Percentiles rank a stretch among this genome's conserved stretches.
phyloP scores from a whole-genome alignment of 1,140 invertebrate genomes.

The Drosophila kikkawai region DNA sequence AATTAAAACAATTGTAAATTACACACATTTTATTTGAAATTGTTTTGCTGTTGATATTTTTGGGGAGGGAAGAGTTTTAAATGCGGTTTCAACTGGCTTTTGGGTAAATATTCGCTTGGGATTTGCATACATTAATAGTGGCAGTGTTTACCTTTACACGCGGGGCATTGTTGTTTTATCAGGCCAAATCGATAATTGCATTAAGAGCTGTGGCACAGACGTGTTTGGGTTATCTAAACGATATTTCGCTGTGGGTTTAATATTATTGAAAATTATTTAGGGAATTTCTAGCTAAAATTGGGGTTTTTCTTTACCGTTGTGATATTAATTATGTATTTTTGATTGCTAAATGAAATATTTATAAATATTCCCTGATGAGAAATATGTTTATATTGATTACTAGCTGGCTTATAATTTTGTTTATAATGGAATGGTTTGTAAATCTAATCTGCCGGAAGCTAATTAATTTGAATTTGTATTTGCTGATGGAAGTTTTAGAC shows the following conservation, averaged over 20 bases:
- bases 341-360: background rate
- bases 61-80: conserved; percentile 4
- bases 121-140: conserved; percentile 11
- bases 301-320: background rate
- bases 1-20: conserved; percentile 51
- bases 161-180: conserved; percentile 15
- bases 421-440: background rate
- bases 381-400: conserved; percentile 1
- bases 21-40: conserved; percentile 46
- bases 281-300: background rate
- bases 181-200: conserved; percentile 31
- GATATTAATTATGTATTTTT: conserved; percentile 4
- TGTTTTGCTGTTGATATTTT: conserved; percentile 20
- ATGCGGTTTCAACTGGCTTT: conserved; percentile 19
- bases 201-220: conserved; percentile 19
- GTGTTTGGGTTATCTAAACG: conserved; percentile 27
- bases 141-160: conserved; percentile 6
- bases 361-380: no score
- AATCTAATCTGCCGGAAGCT: background rate
- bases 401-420: background rate
- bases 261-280: conserved; percentile 5
- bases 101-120: conserved; percentile 23
- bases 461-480: background rate
- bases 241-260: conserved; percentile 5
- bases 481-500: background rate